Percentiles rank a stretch among this genome's conserved stretches.
Evolutionary conservation across 2,797 vertebrate species (phyloP).

Genomic region (Sciurus carolinensis): DNA sequence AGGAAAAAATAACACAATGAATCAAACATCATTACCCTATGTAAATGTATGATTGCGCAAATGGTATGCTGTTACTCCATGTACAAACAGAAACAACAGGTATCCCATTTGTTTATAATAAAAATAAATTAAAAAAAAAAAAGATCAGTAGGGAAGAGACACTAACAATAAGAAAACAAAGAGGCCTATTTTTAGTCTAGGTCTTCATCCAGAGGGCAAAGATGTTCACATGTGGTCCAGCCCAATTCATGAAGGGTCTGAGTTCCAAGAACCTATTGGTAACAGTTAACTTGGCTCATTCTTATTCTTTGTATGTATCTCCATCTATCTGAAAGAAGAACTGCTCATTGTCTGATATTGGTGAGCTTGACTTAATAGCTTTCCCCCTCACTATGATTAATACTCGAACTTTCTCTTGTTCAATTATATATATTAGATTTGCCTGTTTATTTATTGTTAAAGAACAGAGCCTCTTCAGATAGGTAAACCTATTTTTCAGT

Average conservation of each 20-base stretch:
- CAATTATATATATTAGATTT: background rate
- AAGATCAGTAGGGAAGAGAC: background rate
- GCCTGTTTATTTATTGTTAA: background rate
- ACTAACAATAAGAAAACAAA: background rate
- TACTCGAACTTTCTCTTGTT: background rate
- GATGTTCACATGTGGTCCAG: background rate
- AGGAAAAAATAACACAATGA: too few species aligned
- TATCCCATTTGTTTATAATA: too few species aligned
- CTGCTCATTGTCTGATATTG: background rate
- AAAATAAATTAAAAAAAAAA: too few species aligned
- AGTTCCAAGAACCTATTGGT: background rate
- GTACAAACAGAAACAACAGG: too few species aligned
- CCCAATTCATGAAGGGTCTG: background rate
- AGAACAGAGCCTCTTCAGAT: background rate
- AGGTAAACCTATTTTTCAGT: background rate
- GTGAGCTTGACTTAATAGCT: background rate
- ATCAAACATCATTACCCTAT: too few species aligned
- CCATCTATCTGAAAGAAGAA: background rate
- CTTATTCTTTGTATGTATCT: background rate
- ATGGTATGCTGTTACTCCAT: too few species aligned
- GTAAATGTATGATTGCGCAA: too few species aligned
- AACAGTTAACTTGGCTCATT: background rate
- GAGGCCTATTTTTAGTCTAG: background rate
- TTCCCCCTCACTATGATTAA: background rate
- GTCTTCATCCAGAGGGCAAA: background rate